phyloP scores from a whole-genome alignment of 2,797 vertebrate genomes.

The Decapterus maruadsi region DNA sequence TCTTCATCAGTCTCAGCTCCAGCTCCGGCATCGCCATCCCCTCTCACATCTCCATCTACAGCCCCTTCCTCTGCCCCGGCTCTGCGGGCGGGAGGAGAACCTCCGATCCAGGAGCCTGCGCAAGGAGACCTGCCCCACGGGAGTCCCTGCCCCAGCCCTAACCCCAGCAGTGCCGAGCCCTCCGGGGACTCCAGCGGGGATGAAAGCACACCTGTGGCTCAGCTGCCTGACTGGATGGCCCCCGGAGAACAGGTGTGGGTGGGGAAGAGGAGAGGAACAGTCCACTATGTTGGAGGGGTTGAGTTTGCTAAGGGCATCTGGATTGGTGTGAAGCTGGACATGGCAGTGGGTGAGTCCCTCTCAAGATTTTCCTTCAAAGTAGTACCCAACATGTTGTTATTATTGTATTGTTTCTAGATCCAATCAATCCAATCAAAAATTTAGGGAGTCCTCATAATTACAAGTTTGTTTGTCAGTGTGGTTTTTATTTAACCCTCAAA shows the following conservation, averaged over 20 bases:
- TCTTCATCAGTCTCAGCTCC: slow-evolving; percentile 32
- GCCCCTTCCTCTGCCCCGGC: slow-evolving; percentile 46
- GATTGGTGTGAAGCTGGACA: slow-evolving; percentile 89
- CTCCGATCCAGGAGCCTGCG: slow-evolving; percentile 78
- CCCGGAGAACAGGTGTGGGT: slow-evolving; percentile 89
- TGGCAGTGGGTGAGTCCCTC: slow-evolving; percentile 87
- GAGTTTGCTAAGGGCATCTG: slow-evolving; percentile 91
- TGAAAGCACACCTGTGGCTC: slow-evolving; percentile 80
- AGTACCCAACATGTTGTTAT: background rate
- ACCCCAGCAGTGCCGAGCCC: slow-evolving; percentile 74
- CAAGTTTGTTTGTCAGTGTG: background rate
- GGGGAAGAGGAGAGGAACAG: slow-evolving; percentile 86
- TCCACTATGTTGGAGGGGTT: slow-evolving; percentile 89
- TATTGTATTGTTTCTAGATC: too few relatives aligned
- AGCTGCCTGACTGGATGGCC: slow-evolving; percentile 87
- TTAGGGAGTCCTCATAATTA: background rate
- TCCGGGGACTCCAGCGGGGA: slow-evolving; percentile 84
- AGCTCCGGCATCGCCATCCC: slow-evolving; percentile 31
- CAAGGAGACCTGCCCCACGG: slow-evolving; percentile 83
- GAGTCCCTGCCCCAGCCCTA: slow-evolving; percentile 75
- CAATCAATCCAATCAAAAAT: background rate
- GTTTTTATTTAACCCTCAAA: background rate
- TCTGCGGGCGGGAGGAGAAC: slow-evolving; percentile 76
- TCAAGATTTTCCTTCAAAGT: background rate
- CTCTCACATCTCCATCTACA: slow-evolving; percentile 12